Percentiles rank a stretch among this genome's conserved stretches.
Conservation (phyloP, 2,113 vertebrate genomes). For the Anthoscopus minutus region DNA sequence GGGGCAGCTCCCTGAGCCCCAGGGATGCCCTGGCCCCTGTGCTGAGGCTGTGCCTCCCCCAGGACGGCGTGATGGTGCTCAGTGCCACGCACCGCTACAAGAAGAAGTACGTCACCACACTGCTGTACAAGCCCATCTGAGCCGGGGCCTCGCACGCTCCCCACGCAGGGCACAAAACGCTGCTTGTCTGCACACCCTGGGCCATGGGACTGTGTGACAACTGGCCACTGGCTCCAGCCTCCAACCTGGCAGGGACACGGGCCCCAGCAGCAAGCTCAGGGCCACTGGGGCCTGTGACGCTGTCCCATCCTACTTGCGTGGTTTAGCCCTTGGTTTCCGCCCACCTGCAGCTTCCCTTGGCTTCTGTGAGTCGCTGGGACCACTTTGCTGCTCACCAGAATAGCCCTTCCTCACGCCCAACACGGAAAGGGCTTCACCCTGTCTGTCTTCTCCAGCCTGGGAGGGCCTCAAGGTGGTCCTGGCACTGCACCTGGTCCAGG, state of each 20-base stretch:
- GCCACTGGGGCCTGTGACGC: slow-evolving; percentile 29
- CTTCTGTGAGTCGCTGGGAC: slow-evolving; percentile 16
- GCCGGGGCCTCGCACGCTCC: neutral
- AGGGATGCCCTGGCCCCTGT: accelerated
- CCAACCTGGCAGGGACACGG: neutral
- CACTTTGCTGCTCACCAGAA: slow-evolving; percentile 20
- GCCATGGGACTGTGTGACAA: slow-evolving; percentile 20
- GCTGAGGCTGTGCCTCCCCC: neutral
- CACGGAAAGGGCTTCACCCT: neutral
- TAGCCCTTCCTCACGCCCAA: neutral
- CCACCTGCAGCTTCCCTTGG: slow-evolving; percentile 29
- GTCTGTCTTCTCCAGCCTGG: neutral
- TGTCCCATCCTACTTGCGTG: slow-evolving; percentile 45
- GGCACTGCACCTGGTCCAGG: neutral
- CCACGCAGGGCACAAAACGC: slow-evolving; percentile 5
- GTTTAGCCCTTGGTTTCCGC: slow-evolving; percentile 26
- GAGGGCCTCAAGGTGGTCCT: neutral
- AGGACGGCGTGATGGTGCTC: slow-evolving; percentile 97
- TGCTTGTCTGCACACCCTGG: slow-evolving; percentile 43
- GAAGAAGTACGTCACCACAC: slow-evolving; percentile 97
- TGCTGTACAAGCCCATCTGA: slow-evolving; percentile 78
- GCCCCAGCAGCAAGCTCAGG: neutral
- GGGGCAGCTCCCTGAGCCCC: neutral
- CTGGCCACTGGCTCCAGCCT: slow-evolving; percentile 35
- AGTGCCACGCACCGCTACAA: slow-evolving; percentile 96